Evolutionary conservation across 2,797 vertebrate species (phyloP).

Genomic region (Todus mexicanus): DNA sequence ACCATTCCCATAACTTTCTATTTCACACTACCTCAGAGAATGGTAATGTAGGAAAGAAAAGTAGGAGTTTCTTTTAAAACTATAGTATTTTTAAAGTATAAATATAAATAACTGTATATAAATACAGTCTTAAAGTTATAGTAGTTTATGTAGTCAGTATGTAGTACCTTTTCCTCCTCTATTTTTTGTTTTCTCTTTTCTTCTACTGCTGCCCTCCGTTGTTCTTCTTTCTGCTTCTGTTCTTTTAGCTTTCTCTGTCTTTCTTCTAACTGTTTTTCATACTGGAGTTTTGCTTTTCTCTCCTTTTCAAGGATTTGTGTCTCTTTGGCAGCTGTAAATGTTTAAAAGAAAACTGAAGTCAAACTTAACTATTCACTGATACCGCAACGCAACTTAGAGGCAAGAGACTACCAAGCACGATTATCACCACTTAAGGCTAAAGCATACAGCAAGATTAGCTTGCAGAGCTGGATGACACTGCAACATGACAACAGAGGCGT

Average conservation of each 20-base stretch:
- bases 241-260: slow-evolving; percentile 88
- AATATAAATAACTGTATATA: too few species aligned
- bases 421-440: background rate
- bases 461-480: background rate
- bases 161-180: slow-evolving; percentile 88
- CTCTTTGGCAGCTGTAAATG: slow-evolving; percentile 82
- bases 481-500: background rate
- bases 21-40: background rate
- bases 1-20: background rate
- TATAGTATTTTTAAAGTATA: background rate
- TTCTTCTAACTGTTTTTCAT: slow-evolving; percentile 92
- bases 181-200: slow-evolving; percentile 91
- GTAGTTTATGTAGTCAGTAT: too few species aligned
- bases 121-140: too few species aligned
- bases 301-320: slow-evolving; percentile 91
- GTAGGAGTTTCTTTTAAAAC: background rate
- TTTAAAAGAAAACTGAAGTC: background rate
- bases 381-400: background rate
- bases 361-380: background rate
- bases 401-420: background rate
- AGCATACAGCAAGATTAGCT: background rate
- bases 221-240: slow-evolving; percentile 90
- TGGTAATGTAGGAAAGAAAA: background rate
- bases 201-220: slow-evolving; percentile 86
- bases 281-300: slow-evolving; percentile 86